Evolutionary conservation across 2,113 vertebrate genomes (phyloP).

Genomic region (Meleagris gallopavo): DNA sequence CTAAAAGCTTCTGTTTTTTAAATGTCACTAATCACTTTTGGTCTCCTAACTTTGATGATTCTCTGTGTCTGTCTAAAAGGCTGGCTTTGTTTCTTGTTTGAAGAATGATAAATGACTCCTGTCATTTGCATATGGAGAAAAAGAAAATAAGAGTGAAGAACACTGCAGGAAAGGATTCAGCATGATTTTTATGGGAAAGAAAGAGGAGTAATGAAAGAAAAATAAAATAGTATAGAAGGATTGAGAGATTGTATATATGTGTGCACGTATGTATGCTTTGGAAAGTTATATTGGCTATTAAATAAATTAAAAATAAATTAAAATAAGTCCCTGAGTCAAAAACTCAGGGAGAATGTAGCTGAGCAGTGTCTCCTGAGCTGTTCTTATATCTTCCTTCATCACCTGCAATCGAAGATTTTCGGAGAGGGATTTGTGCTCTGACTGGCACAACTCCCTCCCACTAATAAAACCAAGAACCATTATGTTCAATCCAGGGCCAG

Average conservation of each 20-base stretch:
- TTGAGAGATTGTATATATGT: neutral
- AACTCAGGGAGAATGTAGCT: neutral
- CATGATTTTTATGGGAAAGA: neutral
- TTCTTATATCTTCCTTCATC: neutral
- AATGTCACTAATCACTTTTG: neutral
- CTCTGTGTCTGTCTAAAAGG: neutral
- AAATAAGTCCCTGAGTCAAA: neutral
- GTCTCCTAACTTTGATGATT: neutral
- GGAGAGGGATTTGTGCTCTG: neutral
- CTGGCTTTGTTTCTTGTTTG: neutral
- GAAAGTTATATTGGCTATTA: neutral
- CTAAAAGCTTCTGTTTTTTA: neutral
- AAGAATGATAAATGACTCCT: neutral
- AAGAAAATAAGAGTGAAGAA: neutral
- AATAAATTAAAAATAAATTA: neutral
- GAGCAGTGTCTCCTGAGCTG: neutral
- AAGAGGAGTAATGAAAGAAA: neutral
- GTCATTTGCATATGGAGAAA: neutral
- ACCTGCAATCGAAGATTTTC: neutral
- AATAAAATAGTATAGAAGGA: neutral
- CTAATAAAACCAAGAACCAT: neutral
- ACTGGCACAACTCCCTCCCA: neutral
- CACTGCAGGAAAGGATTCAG: neutral
- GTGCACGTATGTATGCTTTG: neutral
- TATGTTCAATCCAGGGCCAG: neutral